Percentiles rank a stretch among this genome's conserved stretches.
Evolutionary conservation across 1,140 invertebrate species (phyloP).

Genomic region (Chironomus striatipennis): DNA sequence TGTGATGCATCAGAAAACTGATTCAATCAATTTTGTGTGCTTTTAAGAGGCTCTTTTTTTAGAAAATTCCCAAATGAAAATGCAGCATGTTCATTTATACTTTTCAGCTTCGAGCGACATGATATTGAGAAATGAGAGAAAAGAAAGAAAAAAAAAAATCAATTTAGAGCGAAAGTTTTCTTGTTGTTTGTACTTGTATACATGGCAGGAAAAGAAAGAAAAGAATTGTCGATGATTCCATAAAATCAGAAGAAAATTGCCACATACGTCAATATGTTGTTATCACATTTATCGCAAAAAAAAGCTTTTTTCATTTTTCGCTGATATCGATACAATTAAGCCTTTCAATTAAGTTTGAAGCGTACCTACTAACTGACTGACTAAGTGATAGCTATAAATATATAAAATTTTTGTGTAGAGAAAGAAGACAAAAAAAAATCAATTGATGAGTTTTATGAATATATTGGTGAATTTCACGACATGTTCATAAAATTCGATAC

Average conservation of each 20-base stretch:
- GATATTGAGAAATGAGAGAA: not conserved
- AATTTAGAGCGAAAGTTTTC: too few relatives aligned
- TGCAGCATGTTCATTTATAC: not conserved
- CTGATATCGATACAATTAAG: not conserved
- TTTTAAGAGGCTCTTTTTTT: not conserved
- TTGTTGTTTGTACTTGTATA: too few relatives aligned
- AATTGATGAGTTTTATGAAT: not conserved
- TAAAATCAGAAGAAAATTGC: not conserved
- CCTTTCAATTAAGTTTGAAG: not conserved
- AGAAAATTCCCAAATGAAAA: conserved; percentile 9
- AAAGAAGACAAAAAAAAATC: not conserved
- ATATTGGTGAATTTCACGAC: too few relatives aligned
- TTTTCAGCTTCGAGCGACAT: not conserved
- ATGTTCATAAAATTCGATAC: too few relatives aligned
- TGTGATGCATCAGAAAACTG: not conserved
- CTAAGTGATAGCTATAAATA: not conserved
- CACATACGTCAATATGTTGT: not conserved
- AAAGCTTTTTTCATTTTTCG: not conserved
- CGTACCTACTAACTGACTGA: not conserved
- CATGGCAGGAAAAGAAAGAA: not conserved
- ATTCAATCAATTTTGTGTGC: conserved; percentile 1
- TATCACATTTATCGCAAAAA: not conserved
- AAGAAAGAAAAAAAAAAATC: not conserved
- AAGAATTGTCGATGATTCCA: not conserved
- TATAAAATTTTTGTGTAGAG: not conserved